Conservation (phyloP, 2,888 invertebrate genomes). For the Lathronympha strigana region DNA sequence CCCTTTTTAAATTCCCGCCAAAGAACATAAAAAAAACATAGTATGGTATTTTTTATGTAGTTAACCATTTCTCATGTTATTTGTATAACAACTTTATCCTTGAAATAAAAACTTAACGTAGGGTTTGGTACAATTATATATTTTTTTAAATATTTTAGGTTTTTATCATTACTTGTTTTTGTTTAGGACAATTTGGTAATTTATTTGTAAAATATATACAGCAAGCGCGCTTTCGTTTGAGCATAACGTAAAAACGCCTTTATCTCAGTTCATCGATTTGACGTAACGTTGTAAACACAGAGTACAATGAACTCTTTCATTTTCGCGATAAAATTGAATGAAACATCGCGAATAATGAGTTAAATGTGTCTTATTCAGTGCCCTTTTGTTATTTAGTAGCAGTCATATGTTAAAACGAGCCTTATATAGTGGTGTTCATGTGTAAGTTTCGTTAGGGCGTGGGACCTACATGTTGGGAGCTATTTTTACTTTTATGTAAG, state of each 20-base stretch:
- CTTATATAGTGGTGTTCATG: conserved; percentile 43
- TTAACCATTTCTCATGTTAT: too few relatives aligned
- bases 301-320: conserved; percentile 71
- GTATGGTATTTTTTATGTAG: too few relatives aligned
- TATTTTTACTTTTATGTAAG: conserved; percentile 44
- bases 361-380: conserved; percentile 56
- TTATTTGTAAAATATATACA: not conserved
- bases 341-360: conserved; percentile 58
- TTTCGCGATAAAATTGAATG: conserved; percentile 54
- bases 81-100: too few relatives aligned
- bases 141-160: not conserved
- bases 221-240: not conserved
- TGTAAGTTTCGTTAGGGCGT: conserved; percentile 57
- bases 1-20: too few relatives aligned
- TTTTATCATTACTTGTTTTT: not conserved
- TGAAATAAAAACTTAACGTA: too few relatives aligned
- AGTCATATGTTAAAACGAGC: conserved; percentile 25
- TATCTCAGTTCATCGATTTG: conserved; percentile 47
- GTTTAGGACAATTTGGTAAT: not conserved
- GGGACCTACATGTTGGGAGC: conserved; percentile 44
- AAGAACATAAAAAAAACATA: too few relatives aligned
- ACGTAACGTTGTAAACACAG: conserved; percentile 68
- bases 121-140: too few relatives aligned
- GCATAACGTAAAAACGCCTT: conserved; percentile 3
- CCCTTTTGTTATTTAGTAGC: conserved; percentile 42